Base-by-base conservation (phyloP, 2,888 invertebrate species). In the Stenodema calcarata region DNA sequence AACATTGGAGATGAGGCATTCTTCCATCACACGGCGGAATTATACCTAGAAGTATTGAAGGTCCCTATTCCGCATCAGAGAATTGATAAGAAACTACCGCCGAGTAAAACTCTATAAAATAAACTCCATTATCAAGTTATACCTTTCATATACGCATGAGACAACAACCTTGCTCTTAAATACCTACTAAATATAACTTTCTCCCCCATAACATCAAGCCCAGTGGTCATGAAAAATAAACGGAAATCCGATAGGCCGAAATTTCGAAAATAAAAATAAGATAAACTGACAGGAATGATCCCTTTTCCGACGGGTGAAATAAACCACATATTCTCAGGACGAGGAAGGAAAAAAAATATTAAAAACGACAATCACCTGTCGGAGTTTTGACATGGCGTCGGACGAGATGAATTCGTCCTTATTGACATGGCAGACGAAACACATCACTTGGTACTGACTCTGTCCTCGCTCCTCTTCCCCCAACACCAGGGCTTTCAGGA, bases 351-450 rank as follows among this genome's bases (percentile, higher is more conserved):
- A 23, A 27, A 11, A 62, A 62, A 23, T 18, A 23, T 62, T 18
- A 12, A 62, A 62, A 62, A 18, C 23, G 62, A 7, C 11, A 27
- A 88, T 88, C 90, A 95, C 96, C 93, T 98, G 98, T 91, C 98
- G 93, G 81, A 98, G 92, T 91, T 98, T 98, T 47, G 98, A 96
- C 97, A 98, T 98, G 27, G 98, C 98, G 92, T 98, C 98, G 4
- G 98, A 96, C 4, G 98, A 97, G 90, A 98, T 98, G 91, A 98
- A 98, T 90, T 98, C 97, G 89, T 96, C 96, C 92, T 97, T 97
- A 85, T 95, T 95, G 90, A 97, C 96, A 90, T 96, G 96, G 85
- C 96, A 96, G 14, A 98, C 94, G 91, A 98, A 98, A 91, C 98
- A 98, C 92, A 98, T 94, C 6, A 95, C 96, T 92, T 97, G 97